phyloP scores from a whole-genome alignment of 2,888 invertebrate species.

The Scrobipalpa atriplicella region DNA sequence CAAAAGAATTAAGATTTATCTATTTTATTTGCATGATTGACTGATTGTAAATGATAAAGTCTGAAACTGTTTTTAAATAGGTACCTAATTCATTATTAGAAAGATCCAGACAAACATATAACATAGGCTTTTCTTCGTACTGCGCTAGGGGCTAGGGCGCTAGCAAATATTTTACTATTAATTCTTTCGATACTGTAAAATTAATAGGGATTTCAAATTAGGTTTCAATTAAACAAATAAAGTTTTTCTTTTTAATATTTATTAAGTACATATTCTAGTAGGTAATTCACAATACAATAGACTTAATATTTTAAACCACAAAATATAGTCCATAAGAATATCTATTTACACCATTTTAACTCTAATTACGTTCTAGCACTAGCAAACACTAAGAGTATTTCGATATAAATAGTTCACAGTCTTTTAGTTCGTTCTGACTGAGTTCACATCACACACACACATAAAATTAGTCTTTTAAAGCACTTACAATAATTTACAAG shows the following conservation, averaged over 20 bases:
- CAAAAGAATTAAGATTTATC: too few relatives aligned
- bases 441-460: conserved; percentile 12
- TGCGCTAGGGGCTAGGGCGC: too few relatives aligned
- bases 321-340: conserved; percentile 19
- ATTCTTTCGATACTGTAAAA: neutral
- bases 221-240: conserved; percentile 22
- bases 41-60: too few relatives aligned
- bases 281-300: conserved; percentile 33
- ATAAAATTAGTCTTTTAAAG: neutral
- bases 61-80: too few relatives aligned
- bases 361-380: conserved; percentile 39
- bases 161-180: too few relatives aligned
- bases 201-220: neutral
- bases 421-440: conserved; percentile 40
- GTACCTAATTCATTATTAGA: too few relatives aligned
- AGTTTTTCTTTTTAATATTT: conserved; percentile 33
- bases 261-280: conserved; percentile 35
- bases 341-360: conserved; percentile 28
- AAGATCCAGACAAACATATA: too few relatives aligned
- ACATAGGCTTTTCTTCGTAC: too few relatives aligned
- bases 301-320: conserved; percentile 22
- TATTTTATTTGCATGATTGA: too few relatives aligned
- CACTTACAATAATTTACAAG: conserved; percentile 10
- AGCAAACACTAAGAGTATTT: conserved; percentile 51
- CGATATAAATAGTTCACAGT: conserved; percentile 47